Conservation (phyloP, 2,113 vertebrate genomes). For the Felis catus region DNA sequence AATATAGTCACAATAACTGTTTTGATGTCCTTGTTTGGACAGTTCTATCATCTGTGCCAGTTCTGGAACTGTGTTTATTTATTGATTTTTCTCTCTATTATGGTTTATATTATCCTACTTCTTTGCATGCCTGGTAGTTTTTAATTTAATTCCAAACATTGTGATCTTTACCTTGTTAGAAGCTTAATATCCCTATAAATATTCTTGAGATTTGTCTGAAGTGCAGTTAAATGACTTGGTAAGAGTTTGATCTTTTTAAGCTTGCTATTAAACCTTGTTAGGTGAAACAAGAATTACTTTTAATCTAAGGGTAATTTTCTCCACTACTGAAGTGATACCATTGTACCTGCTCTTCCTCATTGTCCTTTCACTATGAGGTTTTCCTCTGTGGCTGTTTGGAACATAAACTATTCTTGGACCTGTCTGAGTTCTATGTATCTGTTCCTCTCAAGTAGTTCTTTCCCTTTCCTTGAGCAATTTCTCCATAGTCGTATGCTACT, state of each 20-base stretch:
- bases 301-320: slow-evolving; percentile 31
- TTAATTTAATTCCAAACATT: neutral
- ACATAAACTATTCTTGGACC: neutral
- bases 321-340: neutral
- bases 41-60: neutral
- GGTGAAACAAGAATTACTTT: neutral
- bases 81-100: neutral
- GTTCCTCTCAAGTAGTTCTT: neutral
- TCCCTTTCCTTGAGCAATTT: neutral
- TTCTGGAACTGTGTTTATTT: neutral
- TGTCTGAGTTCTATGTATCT: neutral
- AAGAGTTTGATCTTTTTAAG: neutral
- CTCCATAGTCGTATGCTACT: neutral
- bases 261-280: neutral
- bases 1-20: neutral
- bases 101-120: neutral
- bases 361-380: slow-evolving; percentile 2
- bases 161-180: neutral
- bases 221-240: neutral
- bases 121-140: neutral
- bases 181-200: neutral
- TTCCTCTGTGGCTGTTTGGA: neutral
- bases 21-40: neutral
- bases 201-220: slow-evolving; percentile 35
- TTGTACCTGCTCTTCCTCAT: neutral